Base-by-base conservation (phyloP, 2,113 vertebrate species). In the Sylvicapra grimmia region DNA sequence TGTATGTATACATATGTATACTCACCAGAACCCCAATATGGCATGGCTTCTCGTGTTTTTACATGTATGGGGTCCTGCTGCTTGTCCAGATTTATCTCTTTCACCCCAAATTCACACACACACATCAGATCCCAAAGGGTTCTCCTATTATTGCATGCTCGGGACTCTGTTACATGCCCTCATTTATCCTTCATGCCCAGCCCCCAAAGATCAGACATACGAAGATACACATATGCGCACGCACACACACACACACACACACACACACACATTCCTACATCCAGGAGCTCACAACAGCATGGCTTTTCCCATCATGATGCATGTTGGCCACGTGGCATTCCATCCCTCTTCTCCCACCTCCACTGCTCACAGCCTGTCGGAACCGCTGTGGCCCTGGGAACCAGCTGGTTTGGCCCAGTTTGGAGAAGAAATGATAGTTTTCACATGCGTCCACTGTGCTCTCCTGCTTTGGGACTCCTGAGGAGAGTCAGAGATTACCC, bases 21-120 rank as follows among this genome's bases (percentile, higher is more conserved):
- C 33, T 94, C 83, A 72, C 77, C 86, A 93, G 94, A 92, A 82
- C 72, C 77, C 65, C 88, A 49, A 19, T 29, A 58, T 8, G 7
- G 96, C 97, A 97, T 97, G 97, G 98, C 97, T 98, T 98, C 89
- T 98, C 86, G 77, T 95, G 83, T 89, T 97, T 97, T 90, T 94
- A 97, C 83, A 90, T 21, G 59, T 33, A 87, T 61, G 92, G 89
- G 95, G 92, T n/a, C 90, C 86, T 95, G 58, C 75, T 95, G 51
- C 85, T 75, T 80, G 58, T 83, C 86, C 56, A 84, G 61, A 94
- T 53, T 83, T 86, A 4, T 72, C 54, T 96, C 77, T 82, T 31
- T 93, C 4, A 9, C 88, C 19, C 29, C 10, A 19, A 79, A 6
- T 94, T 90, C 80, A 86, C 80, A 79, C 54, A 82, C 13, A 63